A percentile compares a stretch with the other conserved stretches of the same genome.
Conservation (phyloP, 2,888 invertebrate genomes). For the Diplazon laetatorius region DNA sequence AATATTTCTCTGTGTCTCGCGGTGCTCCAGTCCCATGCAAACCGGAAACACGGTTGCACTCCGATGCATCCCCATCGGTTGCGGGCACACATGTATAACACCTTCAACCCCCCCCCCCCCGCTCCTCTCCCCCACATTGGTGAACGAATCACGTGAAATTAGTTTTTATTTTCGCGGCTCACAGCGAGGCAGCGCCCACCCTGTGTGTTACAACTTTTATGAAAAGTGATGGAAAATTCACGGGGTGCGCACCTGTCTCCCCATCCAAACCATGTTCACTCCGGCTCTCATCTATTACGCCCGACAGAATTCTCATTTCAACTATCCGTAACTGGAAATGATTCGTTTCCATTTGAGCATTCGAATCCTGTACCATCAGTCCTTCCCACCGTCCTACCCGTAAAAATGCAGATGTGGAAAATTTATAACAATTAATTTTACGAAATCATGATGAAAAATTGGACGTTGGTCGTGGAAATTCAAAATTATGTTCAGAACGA, state of each 20-base stretch:
- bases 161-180: constrained; percentile 62
- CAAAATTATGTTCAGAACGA: no score
- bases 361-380: neutral
- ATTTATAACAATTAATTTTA: no score
- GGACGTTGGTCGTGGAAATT: no score
- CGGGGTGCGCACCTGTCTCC: constrained; percentile 43
- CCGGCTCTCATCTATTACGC: constrained; percentile 20
- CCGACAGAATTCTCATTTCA: constrained; percentile 32
- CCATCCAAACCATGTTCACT: constrained; percentile 33
- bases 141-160: constrained; percentile 59
- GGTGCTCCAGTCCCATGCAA: constrained; percentile 26
- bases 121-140: constrained; percentile 13
- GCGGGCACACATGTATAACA: constrained; percentile 24
- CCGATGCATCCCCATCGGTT: constrained; percentile 60
- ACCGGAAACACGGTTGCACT: constrained; percentile 27
- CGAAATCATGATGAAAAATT: no score
- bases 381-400: neutral
- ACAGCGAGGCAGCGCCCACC: constrained; percentile 14
- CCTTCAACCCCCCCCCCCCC: neutral
- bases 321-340: constrained; percentile 40
- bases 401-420: constrained; percentile 14
- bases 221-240: constrained; percentile 60
- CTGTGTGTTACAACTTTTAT: constrained; percentile 59
- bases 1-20: constrained; percentile 55
- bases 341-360: constrained; percentile 47